These are phyloP conservation scores for Neocrepidodera transversa DNA, from an alignment of 2,888 invertebrate species.

Conservation along the genomic window DNA sequence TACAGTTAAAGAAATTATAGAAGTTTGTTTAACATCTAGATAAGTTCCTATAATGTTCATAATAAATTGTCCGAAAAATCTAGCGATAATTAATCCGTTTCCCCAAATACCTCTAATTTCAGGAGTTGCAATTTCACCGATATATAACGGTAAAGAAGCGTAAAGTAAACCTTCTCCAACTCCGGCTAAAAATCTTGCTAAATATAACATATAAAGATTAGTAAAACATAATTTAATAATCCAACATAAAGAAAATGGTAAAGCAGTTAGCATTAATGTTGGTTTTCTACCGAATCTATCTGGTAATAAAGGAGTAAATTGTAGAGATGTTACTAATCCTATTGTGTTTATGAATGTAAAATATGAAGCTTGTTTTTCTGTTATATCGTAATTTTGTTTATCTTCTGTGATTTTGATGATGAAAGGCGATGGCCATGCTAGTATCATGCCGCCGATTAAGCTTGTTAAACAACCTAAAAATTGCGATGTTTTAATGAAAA, in stretches of 20 bases:
- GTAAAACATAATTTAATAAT: slow-evolving; percentile 43
- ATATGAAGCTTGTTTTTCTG: slow-evolving; percentile 52
- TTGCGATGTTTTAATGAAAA: not conserved
- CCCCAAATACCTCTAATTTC: slow-evolving; percentile 52
- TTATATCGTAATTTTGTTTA: slow-evolving; percentile 46
- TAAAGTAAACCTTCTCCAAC: slow-evolving; percentile 47
- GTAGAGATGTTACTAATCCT: slow-evolving; percentile 43
- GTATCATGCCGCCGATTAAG: slow-evolving; percentile 34
- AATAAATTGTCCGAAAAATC: slow-evolving; percentile 48
- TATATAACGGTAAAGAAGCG: slow-evolving; percentile 47
- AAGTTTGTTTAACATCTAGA: slow-evolving; percentile 63
- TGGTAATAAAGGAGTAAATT: slow-evolving; percentile 39
- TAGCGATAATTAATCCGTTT: slow-evolving; percentile 43
- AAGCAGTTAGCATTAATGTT: slow-evolving; percentile 44
- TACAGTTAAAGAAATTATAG: slow-evolving; percentile 65
- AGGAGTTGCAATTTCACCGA: slow-evolving; percentile 51
- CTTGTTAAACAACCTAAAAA: slow-evolving; percentile 32
- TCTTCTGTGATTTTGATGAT: slow-evolving; percentile 49
- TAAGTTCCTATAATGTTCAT: slow-evolving; percentile 63
- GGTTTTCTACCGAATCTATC: slow-evolving; percentile 50
- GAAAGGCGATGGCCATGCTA: slow-evolving; percentile 53
- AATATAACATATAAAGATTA: slow-evolving; percentile 48
- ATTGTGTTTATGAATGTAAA: slow-evolving; percentile 51
- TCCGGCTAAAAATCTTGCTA: slow-evolving; percentile 48
- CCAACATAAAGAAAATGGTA: slow-evolving; percentile 48